Evolutionary conservation across 2,888 invertebrate genomes (phyloP).

Genomic region (Serrognathus titanus): DNA sequence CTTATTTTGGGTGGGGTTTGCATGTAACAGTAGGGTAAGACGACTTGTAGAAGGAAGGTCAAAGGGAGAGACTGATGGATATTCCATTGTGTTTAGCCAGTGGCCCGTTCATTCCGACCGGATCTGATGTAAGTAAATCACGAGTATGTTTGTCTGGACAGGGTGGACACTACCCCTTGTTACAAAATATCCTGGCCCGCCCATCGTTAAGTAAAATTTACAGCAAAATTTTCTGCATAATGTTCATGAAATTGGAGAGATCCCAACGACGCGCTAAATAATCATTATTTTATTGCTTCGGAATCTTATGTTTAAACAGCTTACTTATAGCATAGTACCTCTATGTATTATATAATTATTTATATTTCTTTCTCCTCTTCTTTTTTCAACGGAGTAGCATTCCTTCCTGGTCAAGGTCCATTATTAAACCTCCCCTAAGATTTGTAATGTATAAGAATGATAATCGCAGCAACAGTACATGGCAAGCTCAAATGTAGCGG

Average conservation of each 20-base stretch:
- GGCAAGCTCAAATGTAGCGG: too few species aligned
- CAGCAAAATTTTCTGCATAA: slow-evolving; percentile 23
- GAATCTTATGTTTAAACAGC: slow-evolving; percentile 7
- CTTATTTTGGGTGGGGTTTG: slow-evolving; percentile 22
- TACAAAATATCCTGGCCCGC: slow-evolving; percentile 21
- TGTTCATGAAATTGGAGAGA: neutral
- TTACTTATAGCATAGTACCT: slow-evolving; percentile 21
- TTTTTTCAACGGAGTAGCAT: slow-evolving; percentile 47
- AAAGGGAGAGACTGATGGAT: slow-evolving; percentile 41
- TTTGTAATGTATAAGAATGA: slow-evolving; percentile 25
- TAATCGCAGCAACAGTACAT: slow-evolving; percentile 14
- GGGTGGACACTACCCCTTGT: slow-evolving; percentile 29
- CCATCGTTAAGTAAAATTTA: slow-evolving; percentile 23
- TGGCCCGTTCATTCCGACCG: slow-evolving; percentile 42
- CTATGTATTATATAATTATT: slow-evolving; percentile 32
- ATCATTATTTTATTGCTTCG: neutral
- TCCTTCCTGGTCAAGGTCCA: slow-evolving; percentile 42
- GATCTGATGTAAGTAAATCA: slow-evolving; percentile 41
- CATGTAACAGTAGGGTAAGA: slow-evolving; percentile 15
- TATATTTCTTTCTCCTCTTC: slow-evolving; percentile 43
- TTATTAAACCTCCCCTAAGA: slow-evolving; percentile 41
- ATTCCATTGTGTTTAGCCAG: slow-evolving; percentile 45
- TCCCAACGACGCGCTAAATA: neutral
- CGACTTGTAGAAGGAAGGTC: slow-evolving; percentile 31
- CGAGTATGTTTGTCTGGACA: slow-evolving; percentile 31